Percentiles rank a stretch among this genome's conserved stretches.
phyloP scores from a whole-genome alignment of 35 echinoderm and acorn worm genomes.

The Acanthaster planci region DNA sequence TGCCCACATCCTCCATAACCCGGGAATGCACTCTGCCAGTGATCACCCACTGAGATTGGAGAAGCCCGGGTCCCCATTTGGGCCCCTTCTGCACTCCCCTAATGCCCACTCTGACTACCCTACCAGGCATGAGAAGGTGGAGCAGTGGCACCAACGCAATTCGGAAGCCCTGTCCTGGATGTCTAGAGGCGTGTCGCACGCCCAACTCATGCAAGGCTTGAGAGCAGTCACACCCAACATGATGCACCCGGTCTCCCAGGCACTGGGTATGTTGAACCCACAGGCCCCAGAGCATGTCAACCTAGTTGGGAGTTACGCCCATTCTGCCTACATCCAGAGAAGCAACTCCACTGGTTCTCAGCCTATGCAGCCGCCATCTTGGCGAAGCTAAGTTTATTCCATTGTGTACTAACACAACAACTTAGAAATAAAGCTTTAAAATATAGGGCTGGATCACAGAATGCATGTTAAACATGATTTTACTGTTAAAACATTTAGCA shows the following conservation, averaged over 20 bases:
- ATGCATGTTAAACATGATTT: too few species aligned
- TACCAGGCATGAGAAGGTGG: slow-evolving; percentile 11
- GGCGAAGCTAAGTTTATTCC: slow-evolving; percentile 9
- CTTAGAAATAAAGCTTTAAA: too few species aligned
- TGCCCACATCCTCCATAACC: slow-evolving; percentile 16
- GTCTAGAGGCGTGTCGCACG: slow-evolving; percentile 9
- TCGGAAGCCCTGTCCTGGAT: slow-evolving; percentile 21
- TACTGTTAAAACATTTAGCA: too few species aligned
- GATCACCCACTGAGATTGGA: slow-evolving; percentile 23
- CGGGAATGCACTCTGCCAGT: not conserved
- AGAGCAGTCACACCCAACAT: slow-evolving; percentile 14
- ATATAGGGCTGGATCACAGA: too few species aligned
- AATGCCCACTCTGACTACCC: slow-evolving; percentile 10
- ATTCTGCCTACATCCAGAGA: slow-evolving; percentile 12
- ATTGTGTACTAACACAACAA: too few species aligned
- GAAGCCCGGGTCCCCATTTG: not conserved
- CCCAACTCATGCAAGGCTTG: slow-evolving; percentile 14
- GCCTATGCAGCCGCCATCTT: slow-evolving; percentile 22
- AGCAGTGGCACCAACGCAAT: slow-evolving; percentile 23
- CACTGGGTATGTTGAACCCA: slow-evolving; percentile 24
- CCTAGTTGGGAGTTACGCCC: slow-evolving; percentile 23
- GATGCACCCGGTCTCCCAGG: slow-evolving; percentile 23
- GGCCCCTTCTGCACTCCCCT: slow-evolving; percentile 5
- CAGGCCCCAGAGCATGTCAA: slow-evolving; percentile 9
- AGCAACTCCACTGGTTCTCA: slow-evolving; percentile 1